Percentiles rank a stretch among this genome's conserved stretches.
phyloP scores from a whole-genome alignment of 2,113 vertebrate genomes.

The Planiliza haematocheilus region DNA sequence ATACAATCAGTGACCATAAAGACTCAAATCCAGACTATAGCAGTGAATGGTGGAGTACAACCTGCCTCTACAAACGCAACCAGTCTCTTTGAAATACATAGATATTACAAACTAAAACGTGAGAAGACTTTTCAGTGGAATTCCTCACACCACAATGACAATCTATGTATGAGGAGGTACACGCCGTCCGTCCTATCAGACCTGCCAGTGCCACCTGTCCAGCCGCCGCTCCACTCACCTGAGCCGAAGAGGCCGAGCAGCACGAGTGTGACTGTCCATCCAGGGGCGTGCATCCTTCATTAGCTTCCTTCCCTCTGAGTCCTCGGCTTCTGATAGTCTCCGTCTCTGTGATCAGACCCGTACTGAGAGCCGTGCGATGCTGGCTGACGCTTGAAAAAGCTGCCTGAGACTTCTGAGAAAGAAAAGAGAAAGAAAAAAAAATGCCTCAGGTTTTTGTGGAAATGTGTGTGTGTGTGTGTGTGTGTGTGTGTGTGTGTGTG shows the following conservation, averaged over 20 bases:
- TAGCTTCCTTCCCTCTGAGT: slow-evolving; percentile 1
- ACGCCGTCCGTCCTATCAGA: not conserved
- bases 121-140: too few species aligned
- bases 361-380: not conserved
- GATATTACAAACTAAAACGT: too few species aligned
- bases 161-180: too few species aligned
- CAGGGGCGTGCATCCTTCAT: slow-evolving; percentile 57
- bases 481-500: slow-evolving; percentile 19
- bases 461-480: slow-evolving; percentile 14
- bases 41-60: too few species aligned
- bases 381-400: too few species aligned
- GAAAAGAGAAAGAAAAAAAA: slow-evolving; percentile 29
- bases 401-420: too few species aligned
- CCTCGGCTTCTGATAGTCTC: not conserved
- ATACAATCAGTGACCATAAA: too few species aligned
- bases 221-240: slow-evolving; percentile 66
- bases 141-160: too few species aligned
- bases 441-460: slow-evolving; percentile 42
- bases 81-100: too few species aligned
- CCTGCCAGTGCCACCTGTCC: not conserved
- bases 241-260: slow-evolving; percentile 51
- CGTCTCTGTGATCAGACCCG: not conserved
- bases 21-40: too few species aligned
- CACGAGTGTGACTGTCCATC: slow-evolving; percentile 37
- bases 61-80: too few species aligned